These are phyloP conservation scores for Calephelis perditalis DNA, from an alignment of 2,888 invertebrate genomes.

Conservation along the genomic window DNA sequence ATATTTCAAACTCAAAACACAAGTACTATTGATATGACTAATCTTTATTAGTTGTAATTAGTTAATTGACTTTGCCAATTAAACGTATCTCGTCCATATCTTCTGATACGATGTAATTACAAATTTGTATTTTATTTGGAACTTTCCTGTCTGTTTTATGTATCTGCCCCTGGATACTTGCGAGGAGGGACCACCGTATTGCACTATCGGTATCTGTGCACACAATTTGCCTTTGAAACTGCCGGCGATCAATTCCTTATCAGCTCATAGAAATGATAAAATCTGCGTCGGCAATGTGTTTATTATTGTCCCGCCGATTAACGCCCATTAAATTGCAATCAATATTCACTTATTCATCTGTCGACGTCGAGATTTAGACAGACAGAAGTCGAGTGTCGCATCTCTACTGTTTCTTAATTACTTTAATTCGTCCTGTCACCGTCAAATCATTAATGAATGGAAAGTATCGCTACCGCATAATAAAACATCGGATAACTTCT, in stretches of 20 bases:
- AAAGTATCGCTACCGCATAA: slow-evolving; percentile 20
- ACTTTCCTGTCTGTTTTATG: slow-evolving; percentile 18
- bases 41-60: slow-evolving; percentile 1
- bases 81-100: slow-evolving; percentile 23
- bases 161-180: slow-evolving; percentile 24
- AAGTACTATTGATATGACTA: background rate
- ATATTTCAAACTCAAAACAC: background rate
- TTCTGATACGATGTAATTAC: slow-evolving; percentile 29
- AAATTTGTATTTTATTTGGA: slow-evolving; percentile 25
- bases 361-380: slow-evolving; percentile 40
- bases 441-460: slow-evolving; percentile 17
- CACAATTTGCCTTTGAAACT: slow-evolving; percentile 73
- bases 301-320: slow-evolving; percentile 75
- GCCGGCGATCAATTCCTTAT: slow-evolving; percentile 65
- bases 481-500: slow-evolving; percentile 35
- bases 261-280: slow-evolving; percentile 63
- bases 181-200: slow-evolving; percentile 45
- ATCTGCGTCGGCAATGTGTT: slow-evolving; percentile 62
- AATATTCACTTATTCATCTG: slow-evolving; percentile 74
- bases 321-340: slow-evolving; percentile 74
- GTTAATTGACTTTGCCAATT: background rate
- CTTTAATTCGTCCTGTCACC: slow-evolving; percentile 31
- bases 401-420: slow-evolving; percentile 61
- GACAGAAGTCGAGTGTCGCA: slow-evolving; percentile 46
- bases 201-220: slow-evolving; percentile 46